Evolutionary conservation across 1,140 invertebrate species (phyloP).

Genomic region (Brachionus rubens): DNA sequence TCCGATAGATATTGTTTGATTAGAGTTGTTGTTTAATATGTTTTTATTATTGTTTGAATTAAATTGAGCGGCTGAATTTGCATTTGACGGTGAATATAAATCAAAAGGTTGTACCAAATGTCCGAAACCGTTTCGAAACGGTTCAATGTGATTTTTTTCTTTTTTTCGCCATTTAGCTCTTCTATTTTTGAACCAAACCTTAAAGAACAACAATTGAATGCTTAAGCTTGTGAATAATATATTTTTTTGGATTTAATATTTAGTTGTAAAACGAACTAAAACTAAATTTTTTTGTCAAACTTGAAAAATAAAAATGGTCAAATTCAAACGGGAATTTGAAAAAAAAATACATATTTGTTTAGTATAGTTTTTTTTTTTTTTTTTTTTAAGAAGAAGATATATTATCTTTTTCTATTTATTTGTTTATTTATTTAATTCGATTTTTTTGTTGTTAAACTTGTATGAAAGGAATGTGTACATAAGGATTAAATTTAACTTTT

Average conservation of each 20-base stretch:
- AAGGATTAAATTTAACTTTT: slow-evolving; percentile 29
- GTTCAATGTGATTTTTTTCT: slow-evolving; percentile 70
- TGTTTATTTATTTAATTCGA: slow-evolving; percentile 29
- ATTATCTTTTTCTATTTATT: neutral
- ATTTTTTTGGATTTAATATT: too few species aligned
- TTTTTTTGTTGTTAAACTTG: slow-evolving; percentile 22
- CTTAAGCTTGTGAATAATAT: too few species aligned
- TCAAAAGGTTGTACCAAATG: slow-evolving; percentile 44
- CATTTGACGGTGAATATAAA: slow-evolving; percentile 34
- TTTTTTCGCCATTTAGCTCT: slow-evolving; percentile 98
- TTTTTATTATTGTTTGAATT: slow-evolving; percentile 2
- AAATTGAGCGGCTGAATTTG: slow-evolving; percentile 25
- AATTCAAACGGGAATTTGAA: too few species aligned
- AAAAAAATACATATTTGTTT: too few species aligned
- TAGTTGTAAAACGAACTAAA: too few species aligned
- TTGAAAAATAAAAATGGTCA: too few species aligned
- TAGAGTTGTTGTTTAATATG: neutral
- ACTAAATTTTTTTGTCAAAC: too few species aligned
- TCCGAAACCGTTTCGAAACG: slow-evolving; percentile 33
- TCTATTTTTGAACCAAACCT: slow-evolving; percentile 81
- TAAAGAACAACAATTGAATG: too few species aligned
- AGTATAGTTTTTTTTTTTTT: too few species aligned
- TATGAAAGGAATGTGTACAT: slow-evolving; percentile 10
- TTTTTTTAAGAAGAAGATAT: too few species aligned
- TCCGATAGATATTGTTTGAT: neutral